Conservation (phyloP, 2,113 vertebrate genomes). For the Ifrita kowaldi region DNA sequence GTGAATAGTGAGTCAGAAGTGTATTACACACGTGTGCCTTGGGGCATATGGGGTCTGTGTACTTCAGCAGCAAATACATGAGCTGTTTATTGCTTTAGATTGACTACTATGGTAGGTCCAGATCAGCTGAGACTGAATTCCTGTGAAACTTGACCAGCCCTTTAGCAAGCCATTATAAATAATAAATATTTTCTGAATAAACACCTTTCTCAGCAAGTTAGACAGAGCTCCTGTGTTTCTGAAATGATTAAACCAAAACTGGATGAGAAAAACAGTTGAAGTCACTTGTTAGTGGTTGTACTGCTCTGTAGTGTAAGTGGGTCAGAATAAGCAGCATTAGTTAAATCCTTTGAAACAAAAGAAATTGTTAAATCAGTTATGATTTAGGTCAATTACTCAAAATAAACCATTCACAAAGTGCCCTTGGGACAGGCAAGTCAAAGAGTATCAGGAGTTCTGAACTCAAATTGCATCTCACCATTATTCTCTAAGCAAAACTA, state of each 20-base stretch:
- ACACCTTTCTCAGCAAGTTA: background rate
- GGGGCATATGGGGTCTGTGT: accelerated
- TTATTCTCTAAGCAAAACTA: background rate
- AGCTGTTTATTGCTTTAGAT: background rate
- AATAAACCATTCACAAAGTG: background rate
- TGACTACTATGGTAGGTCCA: accelerated
- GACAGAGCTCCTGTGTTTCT: background rate
- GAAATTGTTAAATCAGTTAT: background rate
- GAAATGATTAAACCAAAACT: background rate
- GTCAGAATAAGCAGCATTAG: background rate
- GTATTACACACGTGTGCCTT: accelerated
- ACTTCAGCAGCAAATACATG: background rate
- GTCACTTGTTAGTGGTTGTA: background rate
- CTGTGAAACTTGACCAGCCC: background rate
- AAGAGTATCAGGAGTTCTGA: background rate
- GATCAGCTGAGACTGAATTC: background rate
- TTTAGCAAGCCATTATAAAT: background rate
- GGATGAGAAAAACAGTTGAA: background rate
- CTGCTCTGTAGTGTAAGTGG: background rate
- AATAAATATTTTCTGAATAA: background rate
- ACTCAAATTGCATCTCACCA: background rate
- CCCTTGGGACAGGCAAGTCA: background rate
- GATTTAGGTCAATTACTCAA: conserved; percentile 31
- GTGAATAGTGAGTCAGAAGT: background rate
- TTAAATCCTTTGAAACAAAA: conserved; percentile 39